Evolutionary conservation across 2,888 invertebrate species (phyloP), one percentile per base, ranked within the genome.

Genomic region (Thereva nobilitata): DNA sequence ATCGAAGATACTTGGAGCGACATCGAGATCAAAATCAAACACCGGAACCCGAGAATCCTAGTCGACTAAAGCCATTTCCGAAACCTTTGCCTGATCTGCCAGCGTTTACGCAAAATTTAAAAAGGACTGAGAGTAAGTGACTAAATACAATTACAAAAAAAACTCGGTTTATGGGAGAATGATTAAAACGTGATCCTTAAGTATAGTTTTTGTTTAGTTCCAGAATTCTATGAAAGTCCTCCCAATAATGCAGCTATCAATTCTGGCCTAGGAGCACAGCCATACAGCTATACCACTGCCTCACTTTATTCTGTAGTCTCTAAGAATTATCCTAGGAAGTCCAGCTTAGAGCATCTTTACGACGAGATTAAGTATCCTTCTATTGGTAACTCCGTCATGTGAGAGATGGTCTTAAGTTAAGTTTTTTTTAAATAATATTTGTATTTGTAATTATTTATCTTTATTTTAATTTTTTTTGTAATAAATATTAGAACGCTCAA

Each of bases 201-300:
- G 44, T 37, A 12, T 6, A 52, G 12, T 47, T 50, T 56, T 59
- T 63, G 40, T 52, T 12, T 55, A 66, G 74, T 71, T 67, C 78
- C 78, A 70, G 79, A 78, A 68, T 75, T 78, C 69, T 80, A 80
- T 74, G 80, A 80, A 68, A 74, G 78, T n/a, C 80, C 80, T 41
- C 76, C 77, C 65, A 80, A 79, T 67, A 80, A 79, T 61, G 70
- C 75, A 2, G 77, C 76, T 5, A 59, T 69, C 8, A 12, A 23
- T n/a, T 37, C 40, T 3, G 55, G 34, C 3, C 3, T 34, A 12
- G 12, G 38, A 10, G 4, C n/a, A 7, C 37, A 49, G 74, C 78
- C 61, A 3, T 80, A 79, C 67, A 75, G 76, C 40, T 80, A 80
- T 68, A 78, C 79, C 4, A 49, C 49, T 4, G 65, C 47, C 4